Base-by-base conservation (phyloP, 2,888 invertebrate species). In the Tineola bisselliella region DNA sequence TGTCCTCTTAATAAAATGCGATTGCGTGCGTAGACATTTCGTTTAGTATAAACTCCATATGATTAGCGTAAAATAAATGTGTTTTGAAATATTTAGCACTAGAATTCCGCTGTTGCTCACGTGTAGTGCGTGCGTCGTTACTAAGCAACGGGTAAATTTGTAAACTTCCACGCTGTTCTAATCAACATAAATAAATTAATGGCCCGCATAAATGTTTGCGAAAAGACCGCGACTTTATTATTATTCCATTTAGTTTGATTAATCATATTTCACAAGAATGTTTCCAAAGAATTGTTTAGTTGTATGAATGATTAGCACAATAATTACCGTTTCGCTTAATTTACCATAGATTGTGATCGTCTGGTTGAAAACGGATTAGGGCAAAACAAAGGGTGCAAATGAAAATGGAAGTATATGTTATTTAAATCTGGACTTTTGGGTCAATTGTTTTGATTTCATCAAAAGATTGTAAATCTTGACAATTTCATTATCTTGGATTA, bases 191-290 rank as follows among this genome's bases (percentile, higher is more conserved):
- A 54, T 54, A 54, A 48, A 19, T 54, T 13, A 25, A 54, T 25
- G 18, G 25, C 54, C 54, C 54, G 54, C 54, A 54, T 54, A 18
- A 54, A 54, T 54, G 54, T 54, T 54, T 54, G 54, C 54, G 54
- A 54, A 48, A 17, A 6, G 38, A 48, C 5, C 52, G 52, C 54
- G 54, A 19, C 54, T 25, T 25, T 54, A 13, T 54, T 48, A 18
- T 44, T 44, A 31, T 10, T 31, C 11, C 3, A 25, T 38, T 38
- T 38, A 38, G 38, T 38, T 10, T 38, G 38, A 38, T 38, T 38
- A 38, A 38, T n/a, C n/a, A 38, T 38, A 38, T 38, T 38, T 38
- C n/a, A 38, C n/a, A 10, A 38, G 3, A 38, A 38, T 38, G 31
- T 38, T 25, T 38, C 38, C 10, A 31, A 10, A 31, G 10, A 31